Evolutionary conservation across 2,888 invertebrate genomes (phyloP).

Genomic region (Emmelina monodactyla): DNA sequence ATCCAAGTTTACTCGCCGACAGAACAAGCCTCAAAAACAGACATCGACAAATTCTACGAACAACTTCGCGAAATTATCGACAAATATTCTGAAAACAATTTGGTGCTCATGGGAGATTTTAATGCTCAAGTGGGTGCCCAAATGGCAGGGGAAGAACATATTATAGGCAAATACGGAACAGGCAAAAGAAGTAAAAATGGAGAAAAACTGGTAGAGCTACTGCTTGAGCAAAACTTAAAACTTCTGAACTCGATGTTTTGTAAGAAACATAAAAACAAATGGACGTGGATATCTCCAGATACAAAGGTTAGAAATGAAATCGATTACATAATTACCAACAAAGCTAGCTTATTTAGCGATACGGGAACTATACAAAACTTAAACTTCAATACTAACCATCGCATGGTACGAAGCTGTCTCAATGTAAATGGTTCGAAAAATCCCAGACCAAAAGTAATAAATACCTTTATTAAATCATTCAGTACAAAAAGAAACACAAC

Average conservation of each 20-base stretch:
- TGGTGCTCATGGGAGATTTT: constrained; percentile 7
- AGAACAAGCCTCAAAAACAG: constrained; percentile 12
- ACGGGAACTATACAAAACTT: no score
- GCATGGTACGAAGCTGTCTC: no score
- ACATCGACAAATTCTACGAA: constrained; percentile 10
- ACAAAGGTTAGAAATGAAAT: constrained; percentile 7
- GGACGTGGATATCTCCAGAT: constrained; percentile 12
- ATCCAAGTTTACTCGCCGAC: constrained; percentile 17
- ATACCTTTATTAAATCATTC: no score
- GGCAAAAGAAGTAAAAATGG: constrained; percentile 13
- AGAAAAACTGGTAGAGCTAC: constrained; percentile 9
- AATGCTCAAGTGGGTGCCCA: constrained; percentile 7
- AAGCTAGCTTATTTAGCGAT: no score
- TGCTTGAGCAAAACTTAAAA: constrained; percentile 9
- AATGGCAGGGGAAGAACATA: constrained; percentile 9
- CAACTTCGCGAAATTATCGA: constrained; percentile 5
- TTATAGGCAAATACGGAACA: constrained; percentile 6
- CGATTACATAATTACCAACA: constrained; percentile 8
- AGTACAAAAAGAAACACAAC: no score
- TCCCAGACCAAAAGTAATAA: no score
- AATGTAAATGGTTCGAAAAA: no score
- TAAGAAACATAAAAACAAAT: constrained; percentile 6
- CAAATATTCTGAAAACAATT: constrained; percentile 1
- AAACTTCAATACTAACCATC: no score
- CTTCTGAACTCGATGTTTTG: constrained; percentile 9